These are phyloP conservation scores for Serripes groenlandicus DNA, from an alignment of 2,888 invertebrate species.

Conservation along the genomic window DNA sequence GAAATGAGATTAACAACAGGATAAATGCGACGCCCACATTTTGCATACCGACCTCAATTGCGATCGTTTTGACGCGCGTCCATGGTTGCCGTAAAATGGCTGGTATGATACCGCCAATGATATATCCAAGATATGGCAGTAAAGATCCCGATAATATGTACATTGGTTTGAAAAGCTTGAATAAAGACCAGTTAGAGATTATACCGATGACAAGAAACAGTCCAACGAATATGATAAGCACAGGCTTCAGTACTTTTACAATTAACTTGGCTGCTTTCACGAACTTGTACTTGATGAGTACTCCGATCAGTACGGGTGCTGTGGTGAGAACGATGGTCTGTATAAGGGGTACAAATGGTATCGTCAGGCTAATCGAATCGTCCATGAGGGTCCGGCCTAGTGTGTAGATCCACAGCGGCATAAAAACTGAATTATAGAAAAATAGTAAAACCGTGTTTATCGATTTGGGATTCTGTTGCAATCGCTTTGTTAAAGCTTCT, in stretches of 20 bases:
- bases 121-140: conserved; percentile 83
- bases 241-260: conserved; percentile 91
- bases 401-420: conserved; percentile 96
- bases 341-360: conserved; percentile 93
- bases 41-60: conserved; percentile 94
- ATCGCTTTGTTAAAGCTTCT: no score
- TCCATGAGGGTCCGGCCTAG: conserved; percentile 90
- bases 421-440: no score
- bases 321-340: conserved; percentile 92
- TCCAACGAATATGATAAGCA: conserved; percentile 92
- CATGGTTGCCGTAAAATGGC: conserved; percentile 84
- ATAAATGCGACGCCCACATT: conserved; percentile 97
- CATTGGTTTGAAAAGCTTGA: conserved; percentile 91
- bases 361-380: conserved; percentile 90
- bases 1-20: conserved; percentile 92
- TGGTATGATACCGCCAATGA: conserved; percentile 78
- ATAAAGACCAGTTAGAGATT: conserved; percentile 94
- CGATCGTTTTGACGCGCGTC: conserved; percentile 89
- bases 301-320: conserved; percentile 89
- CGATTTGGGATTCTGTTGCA: no score
- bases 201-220: conserved; percentile 95
- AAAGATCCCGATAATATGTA: conserved; percentile 78
- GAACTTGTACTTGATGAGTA: conserved; percentile 84
- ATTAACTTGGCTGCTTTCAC: conserved; percentile 90
- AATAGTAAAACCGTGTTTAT: no score